These are phyloP conservation scores for Paraplagusia blochii DNA, from an alignment of 2,113 vertebrate species.

Conservation along the genomic window DNA sequence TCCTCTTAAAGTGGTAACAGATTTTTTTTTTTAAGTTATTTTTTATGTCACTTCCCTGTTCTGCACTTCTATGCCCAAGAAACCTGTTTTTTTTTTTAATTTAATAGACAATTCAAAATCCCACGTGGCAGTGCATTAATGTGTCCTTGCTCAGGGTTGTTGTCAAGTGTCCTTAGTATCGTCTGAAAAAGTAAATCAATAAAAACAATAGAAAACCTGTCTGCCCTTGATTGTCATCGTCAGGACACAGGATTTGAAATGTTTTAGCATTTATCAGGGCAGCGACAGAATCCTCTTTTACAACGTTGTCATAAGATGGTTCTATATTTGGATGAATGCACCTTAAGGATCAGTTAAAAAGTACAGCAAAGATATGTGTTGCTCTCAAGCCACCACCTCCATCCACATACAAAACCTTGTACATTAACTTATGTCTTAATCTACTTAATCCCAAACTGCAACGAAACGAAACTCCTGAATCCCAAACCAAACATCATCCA, in stretches of 20 bases:
- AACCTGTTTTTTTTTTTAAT: conserved; percentile 21
- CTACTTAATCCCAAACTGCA: no score
- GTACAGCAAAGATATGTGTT: no score
- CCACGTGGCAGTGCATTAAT: neutral
- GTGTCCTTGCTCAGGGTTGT: conserved; percentile 53
- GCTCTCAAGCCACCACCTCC: no score
- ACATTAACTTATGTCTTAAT: no score
- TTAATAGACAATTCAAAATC: conserved; percentile 14
- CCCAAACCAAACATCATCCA: no score
- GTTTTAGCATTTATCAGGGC: conserved; percentile 55
- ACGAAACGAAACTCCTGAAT: no score
- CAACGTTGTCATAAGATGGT: conserved; percentile 36
- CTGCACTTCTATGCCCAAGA: conserved; percentile 22
- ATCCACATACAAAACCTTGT: no score
- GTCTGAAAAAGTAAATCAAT: conserved; percentile 40
- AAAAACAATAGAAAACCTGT: conserved; percentile 31
- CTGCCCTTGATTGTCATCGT: conserved; percentile 31
- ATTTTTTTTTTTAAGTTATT: neutral
- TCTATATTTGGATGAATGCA: no score
- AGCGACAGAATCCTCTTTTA: conserved; percentile 40
- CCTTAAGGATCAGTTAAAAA: no score
- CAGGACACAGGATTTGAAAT: conserved; percentile 20
- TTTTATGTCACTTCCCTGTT: conserved; percentile 18
- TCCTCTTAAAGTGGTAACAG: no score
- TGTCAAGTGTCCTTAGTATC: conserved; percentile 38